Evolutionary conservation across 2,797 vertebrate species (phyloP), one percentile per base, ranked within the genome.

Genomic region (Mastacembelus armatus): DNA sequence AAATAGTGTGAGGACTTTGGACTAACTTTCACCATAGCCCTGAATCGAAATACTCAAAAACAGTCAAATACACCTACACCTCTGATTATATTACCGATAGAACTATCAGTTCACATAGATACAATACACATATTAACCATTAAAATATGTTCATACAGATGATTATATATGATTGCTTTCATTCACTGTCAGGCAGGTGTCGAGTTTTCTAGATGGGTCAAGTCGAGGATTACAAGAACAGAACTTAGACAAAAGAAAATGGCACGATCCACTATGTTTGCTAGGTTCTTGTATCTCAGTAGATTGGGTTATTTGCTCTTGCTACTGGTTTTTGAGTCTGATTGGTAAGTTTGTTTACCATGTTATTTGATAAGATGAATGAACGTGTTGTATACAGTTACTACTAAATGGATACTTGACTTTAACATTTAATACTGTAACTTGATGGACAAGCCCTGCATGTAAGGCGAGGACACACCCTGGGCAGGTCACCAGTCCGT

Each of bases 1-100:
- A 68, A 47, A 30, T 35, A 38, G 44, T 10, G 19, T 49, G 45
- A 74, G 73, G 80, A 90, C 89, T 90, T 91, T 87, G 73, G 68
- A 84, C 70, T 18, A 29, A 60, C 74, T 61, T 78, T 75, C 55
- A 45, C 70, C 66, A 81, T 3, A 55, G 24, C 1, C 2, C 14
- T 49, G 30, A 55, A 26, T 66, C 16, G 11, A 22, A 45, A 56
- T 21, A 35, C 14, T 36, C 29, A 44, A 29, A 51, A 26, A 19
- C 4, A 45, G 18, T 39, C 19, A 36, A 36, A 36, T 32, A 7
- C 5, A 45, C 5, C 10, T 18, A 36, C 7, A 12, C 6, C 4
- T 35, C 21, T 24, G 45, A 18, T 16, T 45, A 32, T 16, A 22
- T 26, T 24, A 43, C 15, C 15, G 27, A 18, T 15, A 32, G n/a